Percentiles rank a stretch among this genome's conserved stretches.
phyloP scores from a whole-genome alignment of 2,113 vertebrate species.

The Aramus guarauna region DNA sequence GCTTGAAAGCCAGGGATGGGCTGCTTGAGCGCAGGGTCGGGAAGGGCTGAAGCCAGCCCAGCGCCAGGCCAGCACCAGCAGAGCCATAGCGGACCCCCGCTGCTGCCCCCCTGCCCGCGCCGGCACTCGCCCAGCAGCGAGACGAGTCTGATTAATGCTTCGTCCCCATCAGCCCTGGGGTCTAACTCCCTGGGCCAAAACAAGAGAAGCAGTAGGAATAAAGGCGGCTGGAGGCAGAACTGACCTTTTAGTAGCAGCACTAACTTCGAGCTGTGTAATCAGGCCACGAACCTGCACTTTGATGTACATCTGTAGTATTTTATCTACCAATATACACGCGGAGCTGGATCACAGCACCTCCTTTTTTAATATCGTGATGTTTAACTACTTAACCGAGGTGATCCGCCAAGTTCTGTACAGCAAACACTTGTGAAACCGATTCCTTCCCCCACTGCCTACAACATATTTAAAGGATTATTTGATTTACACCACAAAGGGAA shows the following conservation, averaged over 20 bases:
- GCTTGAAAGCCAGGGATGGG: not conserved
- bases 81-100: not conserved
- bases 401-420: conserved; percentile 34
- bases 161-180: not conserved
- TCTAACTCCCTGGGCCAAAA: not conserved
- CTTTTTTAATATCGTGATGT: not conserved
- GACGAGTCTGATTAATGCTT: not conserved
- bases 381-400: not conserved
- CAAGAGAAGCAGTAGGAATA: not conserved
- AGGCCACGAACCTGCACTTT: not conserved
- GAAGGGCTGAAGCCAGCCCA: not conserved
- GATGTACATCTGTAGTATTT: not conserved
- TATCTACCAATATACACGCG: not conserved
- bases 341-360: not conserved
- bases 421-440: conserved; percentile 48
- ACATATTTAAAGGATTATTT: not conserved
- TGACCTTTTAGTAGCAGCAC: not conserved
- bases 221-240: not conserved
- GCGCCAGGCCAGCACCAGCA: not conserved
- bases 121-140: not conserved
- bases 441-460: conserved; percentile 37
- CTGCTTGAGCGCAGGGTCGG: not conserved
- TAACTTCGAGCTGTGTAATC: not conserved
- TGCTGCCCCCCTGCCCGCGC: not conserved
- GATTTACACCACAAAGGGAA: conserved; percentile 36